Conservation (phyloP, 1,140 invertebrate genomes). For the Philotrypesis tridentata region DNA sequence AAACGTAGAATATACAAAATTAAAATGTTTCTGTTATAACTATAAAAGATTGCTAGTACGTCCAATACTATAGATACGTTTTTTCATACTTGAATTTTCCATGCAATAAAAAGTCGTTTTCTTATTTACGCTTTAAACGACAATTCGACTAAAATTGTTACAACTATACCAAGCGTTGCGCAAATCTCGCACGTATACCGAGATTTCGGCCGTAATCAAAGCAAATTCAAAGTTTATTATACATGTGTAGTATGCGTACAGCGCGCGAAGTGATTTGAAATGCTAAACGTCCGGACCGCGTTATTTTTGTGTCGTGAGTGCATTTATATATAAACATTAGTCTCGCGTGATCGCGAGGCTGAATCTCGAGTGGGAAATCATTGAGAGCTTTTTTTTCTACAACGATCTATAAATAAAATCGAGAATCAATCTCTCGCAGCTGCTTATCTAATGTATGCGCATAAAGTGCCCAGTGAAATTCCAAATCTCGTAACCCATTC, state of each 20-base stretch:
- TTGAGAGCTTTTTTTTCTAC: slow-evolving; percentile 20
- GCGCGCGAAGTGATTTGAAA: slow-evolving; percentile 9
- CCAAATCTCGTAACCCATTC: neutral
- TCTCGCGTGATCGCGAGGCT: slow-evolving; percentile 3
- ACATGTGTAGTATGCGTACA: neutral
- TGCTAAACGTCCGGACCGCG: neutral
- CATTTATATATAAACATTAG: slow-evolving; percentile 16
- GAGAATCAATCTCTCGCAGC: slow-evolving; percentile 22
- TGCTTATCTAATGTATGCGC: slow-evolving; percentile 38
- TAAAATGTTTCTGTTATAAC: too few relatives aligned
- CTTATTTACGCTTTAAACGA: too few relatives aligned
- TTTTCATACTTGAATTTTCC: too few relatives aligned
- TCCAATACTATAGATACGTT: too few relatives aligned
- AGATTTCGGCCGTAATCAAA: too few relatives aligned
- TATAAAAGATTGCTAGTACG: too few relatives aligned
- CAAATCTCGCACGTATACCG: neutral
- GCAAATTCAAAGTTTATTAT: neutral
- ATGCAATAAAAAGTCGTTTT: too few relatives aligned
- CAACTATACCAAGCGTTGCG: neutral
- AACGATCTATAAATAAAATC: slow-evolving; percentile 37
- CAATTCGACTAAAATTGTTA: too few relatives aligned
- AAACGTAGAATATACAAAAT: too few relatives aligned
- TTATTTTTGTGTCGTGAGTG: slow-evolving; percentile 30
- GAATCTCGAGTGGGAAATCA: slow-evolving; percentile 31
- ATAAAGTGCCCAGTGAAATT: neutral